phyloP scores from a whole-genome alignment of 1,140 invertebrate genomes.

The Tetragnatha versicolor region DNA sequence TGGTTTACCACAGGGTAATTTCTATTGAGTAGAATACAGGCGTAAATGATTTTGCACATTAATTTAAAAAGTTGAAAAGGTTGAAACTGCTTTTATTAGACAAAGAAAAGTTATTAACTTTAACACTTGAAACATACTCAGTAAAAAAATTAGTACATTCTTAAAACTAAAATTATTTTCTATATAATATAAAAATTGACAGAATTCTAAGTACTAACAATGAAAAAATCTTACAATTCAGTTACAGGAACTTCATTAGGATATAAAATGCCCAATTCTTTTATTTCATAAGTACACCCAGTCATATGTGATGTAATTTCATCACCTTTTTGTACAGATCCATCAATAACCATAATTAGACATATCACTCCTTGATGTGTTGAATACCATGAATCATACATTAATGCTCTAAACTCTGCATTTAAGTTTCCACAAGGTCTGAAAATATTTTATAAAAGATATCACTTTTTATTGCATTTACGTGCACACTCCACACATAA shows the following conservation, averaged over 20 bases:
- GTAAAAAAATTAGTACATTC: too few relatives aligned
- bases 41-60: too few relatives aligned
- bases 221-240: slow-evolving; percentile 70
- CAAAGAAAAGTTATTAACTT: too few relatives aligned
- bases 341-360: slow-evolving; percentile 81
- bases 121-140: too few relatives aligned
- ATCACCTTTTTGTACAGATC: slow-evolving; percentile 74
- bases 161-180: background rate
- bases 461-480: too few relatives aligned
- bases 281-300: slow-evolving; percentile 79
- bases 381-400: slow-evolving; percentile 96
- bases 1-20: too few relatives aligned
- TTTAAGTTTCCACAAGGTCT: slow-evolving; percentile 69
- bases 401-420: slow-evolving; percentile 76
- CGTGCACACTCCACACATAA: too few relatives aligned
- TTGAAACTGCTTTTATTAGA: too few relatives aligned
- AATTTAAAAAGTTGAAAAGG: too few relatives aligned
- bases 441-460: too few relatives aligned
- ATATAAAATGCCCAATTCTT: slow-evolving; percentile 79
- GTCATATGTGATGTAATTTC: slow-evolving; percentile 72
- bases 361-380: slow-evolving; percentile 84
- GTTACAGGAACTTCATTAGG: slow-evolving; percentile 77
- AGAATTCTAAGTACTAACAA: background rate
- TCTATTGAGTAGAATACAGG: too few relatives aligned
- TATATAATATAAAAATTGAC: background rate